A percentile compares a stretch with the other conserved stretches of the same genome.
Evolutionary conservation across 2,113 vertebrate species (phyloP).

Genomic region (Chlamydotis undulata): DNA sequence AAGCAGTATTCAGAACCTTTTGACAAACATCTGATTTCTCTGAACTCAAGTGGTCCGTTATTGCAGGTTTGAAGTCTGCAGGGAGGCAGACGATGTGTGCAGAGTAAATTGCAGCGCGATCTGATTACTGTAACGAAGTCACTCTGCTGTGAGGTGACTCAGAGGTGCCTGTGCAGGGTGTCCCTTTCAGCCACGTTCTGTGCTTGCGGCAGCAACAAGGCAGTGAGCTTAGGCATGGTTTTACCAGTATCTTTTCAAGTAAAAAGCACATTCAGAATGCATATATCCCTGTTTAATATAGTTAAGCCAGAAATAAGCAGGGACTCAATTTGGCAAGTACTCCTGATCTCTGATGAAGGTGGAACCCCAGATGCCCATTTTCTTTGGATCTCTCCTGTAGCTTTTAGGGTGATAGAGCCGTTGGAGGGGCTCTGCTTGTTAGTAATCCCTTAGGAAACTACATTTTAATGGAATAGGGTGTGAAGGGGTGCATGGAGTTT

Average conservation of each 20-base stretch:
- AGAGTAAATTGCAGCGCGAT: neutral
- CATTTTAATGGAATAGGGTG: neutral
- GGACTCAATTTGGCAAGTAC: neutral
- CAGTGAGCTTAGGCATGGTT: neutral
- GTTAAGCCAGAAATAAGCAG: neutral
- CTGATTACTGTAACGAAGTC: neutral
- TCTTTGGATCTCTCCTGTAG: neutral
- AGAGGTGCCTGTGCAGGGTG: neutral
- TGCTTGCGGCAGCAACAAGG: neutral
- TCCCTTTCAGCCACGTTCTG: rapidly evolving
- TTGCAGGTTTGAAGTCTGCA: neutral
- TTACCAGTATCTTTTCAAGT: neutral
- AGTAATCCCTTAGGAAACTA: neutral
- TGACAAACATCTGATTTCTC: neutral
- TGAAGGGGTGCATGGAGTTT: neutral
- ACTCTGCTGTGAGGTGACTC: neutral
- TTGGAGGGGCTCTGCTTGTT: neutral
- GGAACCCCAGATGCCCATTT: neutral
- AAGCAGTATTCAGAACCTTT: neutral
- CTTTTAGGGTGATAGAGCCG: neutral
- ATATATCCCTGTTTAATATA: neutral
- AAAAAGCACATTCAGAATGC: neutral
- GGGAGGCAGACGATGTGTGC: neutral
- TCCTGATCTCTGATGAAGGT: neutral
- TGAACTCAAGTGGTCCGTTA: neutral